phyloP scores from a whole-genome alignment of 2,113 vertebrate species.

The Sciurus niger region DNA sequence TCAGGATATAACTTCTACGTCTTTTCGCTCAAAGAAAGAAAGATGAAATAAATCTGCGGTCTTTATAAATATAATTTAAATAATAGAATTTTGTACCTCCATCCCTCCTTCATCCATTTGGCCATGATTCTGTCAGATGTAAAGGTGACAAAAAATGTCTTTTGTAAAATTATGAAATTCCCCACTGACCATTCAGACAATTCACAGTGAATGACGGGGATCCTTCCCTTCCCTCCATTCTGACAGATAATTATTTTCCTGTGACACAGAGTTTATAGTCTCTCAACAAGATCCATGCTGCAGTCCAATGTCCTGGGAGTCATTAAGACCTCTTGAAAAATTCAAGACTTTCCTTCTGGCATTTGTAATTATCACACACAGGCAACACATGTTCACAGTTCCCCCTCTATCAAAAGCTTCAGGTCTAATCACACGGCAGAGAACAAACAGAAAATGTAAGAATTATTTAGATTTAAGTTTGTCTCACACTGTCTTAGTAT shows the following conservation, averaged over 20 bases:
- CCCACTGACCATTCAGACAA: conserved; percentile 65
- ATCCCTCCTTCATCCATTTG: conserved; percentile 5
- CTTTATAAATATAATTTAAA: conserved; percentile 68
- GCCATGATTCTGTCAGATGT: neutral
- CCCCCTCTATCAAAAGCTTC: conserved; percentile 46
- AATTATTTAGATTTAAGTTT: conserved; percentile 47
- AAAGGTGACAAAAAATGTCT: conserved; percentile 55
- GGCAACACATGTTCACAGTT: conserved; percentile 46
- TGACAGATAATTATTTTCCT: conserved; percentile 80
- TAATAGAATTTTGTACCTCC: neutral
- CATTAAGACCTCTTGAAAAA: conserved; percentile 83
- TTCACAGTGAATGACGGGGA: conserved; percentile 73
- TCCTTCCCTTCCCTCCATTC: neutral
- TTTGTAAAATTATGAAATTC: conserved; percentile 76
- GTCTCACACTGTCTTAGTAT: conserved; percentile 63
- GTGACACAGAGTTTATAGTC: conserved; percentile 70
- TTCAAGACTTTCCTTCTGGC: conserved; percentile 77
- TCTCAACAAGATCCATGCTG: conserved; percentile 73
- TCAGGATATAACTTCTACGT: conserved; percentile 46
- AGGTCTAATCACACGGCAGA: conserved; percentile 9
- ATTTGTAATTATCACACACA: conserved; percentile 77
- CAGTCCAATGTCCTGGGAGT: conserved; percentile 73
- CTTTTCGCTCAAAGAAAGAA: conserved; percentile 5
- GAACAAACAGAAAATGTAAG: neutral
- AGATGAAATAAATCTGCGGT: neutral